These are phyloP conservation scores for Cinclus cinclus DNA, from an alignment of 2,113 vertebrate genomes.

Conservation along the genomic window DNA sequence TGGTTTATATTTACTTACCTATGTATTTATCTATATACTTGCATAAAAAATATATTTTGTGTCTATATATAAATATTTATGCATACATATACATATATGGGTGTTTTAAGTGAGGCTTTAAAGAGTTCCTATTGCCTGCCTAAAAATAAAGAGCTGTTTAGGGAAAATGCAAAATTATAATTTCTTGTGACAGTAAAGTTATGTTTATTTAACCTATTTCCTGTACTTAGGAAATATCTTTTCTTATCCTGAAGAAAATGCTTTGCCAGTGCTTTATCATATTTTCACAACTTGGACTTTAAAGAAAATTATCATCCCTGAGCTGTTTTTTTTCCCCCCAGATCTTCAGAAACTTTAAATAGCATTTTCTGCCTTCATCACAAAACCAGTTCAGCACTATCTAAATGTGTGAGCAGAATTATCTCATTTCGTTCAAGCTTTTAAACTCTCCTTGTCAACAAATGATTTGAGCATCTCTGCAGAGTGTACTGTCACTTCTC, in stretches of 20 bases:
- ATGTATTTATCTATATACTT: background rate
- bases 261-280: background rate
- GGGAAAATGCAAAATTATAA: background rate
- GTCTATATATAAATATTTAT: background rate
- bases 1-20: background rate
- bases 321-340: background rate
- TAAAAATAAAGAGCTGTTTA: background rate
- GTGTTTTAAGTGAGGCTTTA: background rate
- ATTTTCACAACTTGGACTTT: conserved; percentile 41
- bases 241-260: conserved; percentile 13
- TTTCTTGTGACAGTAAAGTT: conserved; percentile 4
- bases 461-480: conserved; percentile 25
- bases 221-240: background rate
- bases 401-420: conserved; percentile 25
- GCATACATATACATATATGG: background rate
- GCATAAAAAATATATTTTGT: background rate
- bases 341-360: conserved; percentile 27
- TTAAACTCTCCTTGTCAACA: conserved; percentile 43
- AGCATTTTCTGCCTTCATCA: conserved; percentile 3
- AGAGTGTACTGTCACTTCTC: conserved; percentile 9
- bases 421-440: conserved; percentile 24
- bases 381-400: background rate
- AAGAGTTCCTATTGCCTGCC: background rate
- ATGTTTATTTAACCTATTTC: conserved; percentile 49
- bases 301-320: background rate